These are phyloP conservation scores for Furnarius figulus DNA, from an alignment of 2,113 vertebrate species.

Conservation along the genomic window DNA sequence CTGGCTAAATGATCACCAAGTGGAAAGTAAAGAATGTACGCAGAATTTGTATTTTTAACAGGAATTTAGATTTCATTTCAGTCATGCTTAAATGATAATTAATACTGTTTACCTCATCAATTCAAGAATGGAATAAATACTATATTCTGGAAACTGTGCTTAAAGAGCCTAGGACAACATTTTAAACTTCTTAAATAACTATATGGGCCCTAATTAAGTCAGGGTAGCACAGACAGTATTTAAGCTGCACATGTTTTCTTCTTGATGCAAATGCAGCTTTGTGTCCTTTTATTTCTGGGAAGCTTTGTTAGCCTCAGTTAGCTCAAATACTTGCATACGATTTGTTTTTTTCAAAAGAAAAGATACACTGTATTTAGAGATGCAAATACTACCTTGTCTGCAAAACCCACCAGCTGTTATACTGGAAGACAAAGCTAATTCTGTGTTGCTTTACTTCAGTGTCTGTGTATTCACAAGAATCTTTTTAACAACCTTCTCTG, in stretches of 20 bases:
- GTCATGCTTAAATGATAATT: not conserved
- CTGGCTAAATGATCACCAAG: not conserved
- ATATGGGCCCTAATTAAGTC: not conserved
- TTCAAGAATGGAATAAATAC: not conserved
- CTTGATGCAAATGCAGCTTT: conserved; percentile 38
- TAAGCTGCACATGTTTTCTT: conserved; percentile 6
- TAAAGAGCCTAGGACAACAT: not conserved
- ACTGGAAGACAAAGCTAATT: conserved; percentile 19
- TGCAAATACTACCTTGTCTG: conserved; percentile 52
- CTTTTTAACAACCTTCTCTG: not conserved
- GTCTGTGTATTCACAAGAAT: not conserved
- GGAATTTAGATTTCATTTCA: not conserved
- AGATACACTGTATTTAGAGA: conserved; percentile 50
- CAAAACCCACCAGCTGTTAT: conserved; percentile 22
- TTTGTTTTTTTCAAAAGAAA: conserved; percentile 32
- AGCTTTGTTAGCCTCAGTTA: conserved; percentile 47
- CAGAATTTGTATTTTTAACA: not conserved
- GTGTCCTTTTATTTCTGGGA: conserved; percentile 33
- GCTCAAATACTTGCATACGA: conserved; percentile 51
- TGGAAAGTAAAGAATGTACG: not conserved
- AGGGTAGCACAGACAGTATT: not conserved
- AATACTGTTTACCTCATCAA: not conserved
- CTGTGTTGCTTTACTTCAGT: not conserved
- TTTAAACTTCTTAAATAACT: not conserved
- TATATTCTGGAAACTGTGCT: not conserved